These are phyloP conservation scores for Parnassius smintheus DNA, from an alignment of 2,888 invertebrate species.

Conservation along the genomic window DNA sequence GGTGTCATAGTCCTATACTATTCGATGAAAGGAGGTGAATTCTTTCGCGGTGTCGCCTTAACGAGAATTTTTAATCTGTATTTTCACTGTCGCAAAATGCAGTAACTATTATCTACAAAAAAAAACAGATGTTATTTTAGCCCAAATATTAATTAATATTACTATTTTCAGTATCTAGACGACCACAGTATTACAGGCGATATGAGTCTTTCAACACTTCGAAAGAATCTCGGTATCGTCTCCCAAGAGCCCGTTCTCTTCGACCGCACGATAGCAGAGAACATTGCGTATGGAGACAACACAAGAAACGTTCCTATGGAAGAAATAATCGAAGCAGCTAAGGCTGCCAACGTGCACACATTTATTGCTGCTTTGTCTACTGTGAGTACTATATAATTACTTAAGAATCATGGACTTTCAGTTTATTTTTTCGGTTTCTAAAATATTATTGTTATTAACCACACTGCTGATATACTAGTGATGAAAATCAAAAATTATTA, in stretches of 20 bases:
- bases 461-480: no score
- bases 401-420: background rate
- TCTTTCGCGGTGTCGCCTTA: no score
- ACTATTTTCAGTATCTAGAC: constrained; percentile 65
- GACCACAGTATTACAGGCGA: constrained; percentile 81
- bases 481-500: no score
- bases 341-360: constrained; percentile 88
- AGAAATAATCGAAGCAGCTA: constrained; percentile 88
- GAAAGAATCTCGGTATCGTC: constrained; percentile 89
- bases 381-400: constrained; percentile 56
- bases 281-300: constrained; percentile 94
- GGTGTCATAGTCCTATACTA: no score
- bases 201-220: constrained; percentile 84
- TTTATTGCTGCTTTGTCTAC: constrained; percentile 87
- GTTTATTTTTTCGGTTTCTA: no score
- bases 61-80: no score
- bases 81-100: no score
- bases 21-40: no score
- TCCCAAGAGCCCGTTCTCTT: constrained; percentile 94
- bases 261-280: constrained; percentile 90
- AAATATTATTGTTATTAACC: no score
- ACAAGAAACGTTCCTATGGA: constrained; percentile 83
- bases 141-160: no score
- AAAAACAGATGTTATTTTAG: no score
- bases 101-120: no score